A percentile compares a stretch with the other conserved stretches of the same genome.
Evolutionary conservation across 1,140 invertebrate species (phyloP).

Genomic region (Orius laevigatus): DNA sequence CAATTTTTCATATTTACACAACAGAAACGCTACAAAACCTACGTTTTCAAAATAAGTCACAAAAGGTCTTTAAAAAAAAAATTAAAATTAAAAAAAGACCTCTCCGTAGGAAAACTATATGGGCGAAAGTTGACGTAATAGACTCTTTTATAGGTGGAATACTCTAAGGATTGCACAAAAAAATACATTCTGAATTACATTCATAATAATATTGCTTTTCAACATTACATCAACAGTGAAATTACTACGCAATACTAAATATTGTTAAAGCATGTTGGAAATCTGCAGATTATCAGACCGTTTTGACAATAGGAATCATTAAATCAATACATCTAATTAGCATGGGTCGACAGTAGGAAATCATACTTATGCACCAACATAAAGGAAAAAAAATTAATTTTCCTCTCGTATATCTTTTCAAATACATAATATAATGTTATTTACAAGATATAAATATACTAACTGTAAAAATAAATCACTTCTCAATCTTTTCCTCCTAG

Average conservation of each 20-base stretch:
- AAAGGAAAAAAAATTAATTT: too few species aligned
- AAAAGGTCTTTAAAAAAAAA: neutral
- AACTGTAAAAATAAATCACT: too few species aligned
- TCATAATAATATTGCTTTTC: conserved; percentile 12
- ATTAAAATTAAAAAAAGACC: neutral
- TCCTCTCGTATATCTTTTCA: too few species aligned
- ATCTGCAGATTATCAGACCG: too few species aligned
- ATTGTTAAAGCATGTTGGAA: conserved; percentile 9
- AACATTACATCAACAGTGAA: conserved; percentile 1
- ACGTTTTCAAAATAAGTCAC: conserved; percentile 1
- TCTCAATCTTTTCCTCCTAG: too few species aligned
- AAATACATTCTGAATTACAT: neutral
- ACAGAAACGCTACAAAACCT: too few species aligned
- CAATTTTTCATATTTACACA: too few species aligned
- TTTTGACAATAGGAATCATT: neutral
- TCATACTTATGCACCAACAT: neutral
- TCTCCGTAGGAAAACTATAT: neutral
- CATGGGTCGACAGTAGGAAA: neutral
- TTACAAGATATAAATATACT: too few species aligned
- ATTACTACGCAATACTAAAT: conserved; percentile 2
- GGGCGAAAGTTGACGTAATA: too few species aligned
- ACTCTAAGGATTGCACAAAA: neutral
- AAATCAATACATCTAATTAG: conserved; percentile 2
- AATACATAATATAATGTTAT: too few species aligned
- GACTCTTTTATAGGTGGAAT: neutral